A percentile compares a stretch with the other conserved stretches of the same genome.
These are phyloP conservation scores for Ictidomys tridecemlineatus DNA, from an alignment of 2,113 vertebrate genomes.

Conservation along the genomic window DNA sequence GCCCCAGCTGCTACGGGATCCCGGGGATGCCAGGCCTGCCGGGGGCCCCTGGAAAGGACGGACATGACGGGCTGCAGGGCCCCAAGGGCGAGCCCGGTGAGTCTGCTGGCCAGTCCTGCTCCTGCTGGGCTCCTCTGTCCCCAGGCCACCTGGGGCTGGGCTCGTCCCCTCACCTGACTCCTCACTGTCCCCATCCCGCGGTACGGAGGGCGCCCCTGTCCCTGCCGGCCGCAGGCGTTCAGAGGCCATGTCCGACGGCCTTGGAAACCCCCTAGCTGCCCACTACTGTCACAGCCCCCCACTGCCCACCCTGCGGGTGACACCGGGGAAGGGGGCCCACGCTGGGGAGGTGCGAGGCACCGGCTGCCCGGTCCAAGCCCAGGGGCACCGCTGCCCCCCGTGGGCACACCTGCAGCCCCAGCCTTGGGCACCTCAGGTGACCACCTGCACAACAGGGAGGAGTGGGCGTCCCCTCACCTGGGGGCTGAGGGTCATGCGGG, in stretches of 20 bases:
- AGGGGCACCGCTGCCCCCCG: background rate
- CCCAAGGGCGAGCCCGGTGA: constrained; percentile 90
- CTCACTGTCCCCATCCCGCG: background rate
- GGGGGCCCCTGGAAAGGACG: constrained; percentile 92
- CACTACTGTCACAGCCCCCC: too few species aligned
- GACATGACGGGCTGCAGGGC: constrained; percentile 90
- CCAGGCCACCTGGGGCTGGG: background rate
- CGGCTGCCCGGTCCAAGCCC: background rate
- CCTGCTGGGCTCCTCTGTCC: background rate
- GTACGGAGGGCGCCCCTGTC: background rate
- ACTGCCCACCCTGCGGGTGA: background rate
- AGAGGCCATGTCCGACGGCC: fast-evolving
- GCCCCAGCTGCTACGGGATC: constrained; percentile 80
- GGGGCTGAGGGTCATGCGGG: fast-evolving
- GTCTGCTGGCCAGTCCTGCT: background rate
- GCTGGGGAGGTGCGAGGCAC: fast-evolving
- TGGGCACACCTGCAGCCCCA: background rate
- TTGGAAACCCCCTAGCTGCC: too few species aligned
- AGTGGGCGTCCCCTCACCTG: background rate
- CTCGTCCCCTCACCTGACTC: background rate
- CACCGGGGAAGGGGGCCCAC: background rate
- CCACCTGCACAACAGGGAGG: background rate
- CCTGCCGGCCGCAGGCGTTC: background rate
- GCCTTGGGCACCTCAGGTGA: background rate
- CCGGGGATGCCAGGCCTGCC: constrained; percentile 92